Base-by-base conservation (phyloP, 1,140 invertebrate genomes). In the Drosophila asahinai region DNA sequence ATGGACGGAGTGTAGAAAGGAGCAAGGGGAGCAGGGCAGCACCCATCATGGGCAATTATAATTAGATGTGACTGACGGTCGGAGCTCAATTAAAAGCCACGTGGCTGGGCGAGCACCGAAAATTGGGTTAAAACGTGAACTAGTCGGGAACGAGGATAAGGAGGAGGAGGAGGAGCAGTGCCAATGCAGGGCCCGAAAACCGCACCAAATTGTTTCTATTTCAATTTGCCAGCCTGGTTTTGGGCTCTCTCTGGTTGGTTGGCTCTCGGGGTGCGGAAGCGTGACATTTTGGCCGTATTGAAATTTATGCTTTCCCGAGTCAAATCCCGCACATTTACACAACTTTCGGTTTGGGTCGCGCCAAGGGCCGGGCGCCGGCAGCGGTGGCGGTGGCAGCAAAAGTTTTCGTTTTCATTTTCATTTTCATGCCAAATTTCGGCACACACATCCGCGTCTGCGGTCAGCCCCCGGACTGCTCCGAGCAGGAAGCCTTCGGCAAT, bases 71-170 rank as follows among this genome's bases (percentile, higher is more conserved):
- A 58, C 76, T 78, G 59, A 68, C 59, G 80, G 58, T 57, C 61
- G 52, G 54, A 55, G 80, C 73, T 81, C 84, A 87, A 87, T 87
- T 87, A 87, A 87, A 87, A 81, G 58, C 49, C 65, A 81, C 84
- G 73, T 80, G 83, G 83, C 66, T 77, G 51, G 61, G 59, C 68
- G 76, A 77, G 43, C 72, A 67, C 47, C 55, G 25, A 80, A 76
- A 87, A 89, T 81, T 89, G 84, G 84, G 81, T 89, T 89, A 81
- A 89, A 86, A 89, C 68, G 81, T 83, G 80, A 77, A 47, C 62
- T 51, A 43, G 22, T 57, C 17, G 52, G 19, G 9, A 38, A 17
- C 27, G 30, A 8, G 51, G 11, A 33, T 0, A 0, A 33, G 33
- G 33, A 36, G 33, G 9, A 33, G 30, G 2, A 33, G 8, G 8